Base-by-base conservation (phyloP, 2,888 invertebrate species). In the Eupithecia vulgata region DNA sequence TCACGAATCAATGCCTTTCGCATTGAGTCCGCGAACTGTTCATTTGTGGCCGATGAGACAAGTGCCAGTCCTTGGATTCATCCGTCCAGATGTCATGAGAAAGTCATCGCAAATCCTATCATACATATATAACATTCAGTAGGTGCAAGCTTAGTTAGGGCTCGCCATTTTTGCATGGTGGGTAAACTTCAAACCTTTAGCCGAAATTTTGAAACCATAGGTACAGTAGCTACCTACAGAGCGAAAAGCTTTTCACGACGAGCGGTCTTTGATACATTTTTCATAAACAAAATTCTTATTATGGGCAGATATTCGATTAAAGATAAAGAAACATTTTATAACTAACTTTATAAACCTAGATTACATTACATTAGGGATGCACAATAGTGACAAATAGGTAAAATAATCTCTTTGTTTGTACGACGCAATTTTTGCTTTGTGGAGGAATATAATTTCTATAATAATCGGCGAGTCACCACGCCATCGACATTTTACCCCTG, bases 1-100 rank as follows among this genome's bases (percentile, higher is more conserved):
- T 45, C 48, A 17, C 17, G 37, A 40, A 65, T 65, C 65, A 42
- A 21, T 40, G 65, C 65, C 48, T 67, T 67, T 48, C 67, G 34
- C 64, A 64, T 64, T 42, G 13, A 12, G 65, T 21, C 37, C 37
- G 13, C 21, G 13, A n/a, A 65, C 62, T 25, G 21, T 65, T 42
- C n/a, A 42, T 65, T n/a, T 40, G 21, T 25, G 57, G 25, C 5
- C 4, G 13, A 57, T 21, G 52, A 21, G 12, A 21, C n/a, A 52
- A 7, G n/a, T 2, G 17, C 10, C 48, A n/a, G n/a, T 7, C n/a
- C 8, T n/a, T 48, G n/a, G 8, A 10, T 48, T 10, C 48, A 1
- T 48, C n/a, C 48, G 7, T 8, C 48, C n/a, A 48, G 7, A n/a
- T 17, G 17, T 45, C 45, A n/a, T 5, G 0, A n/a, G 45, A 30